A percentile compares a stretch with the other conserved stretches of the same genome.
These are phyloP conservation scores for Marcusenius ussheri DNA, from an alignment of 2,113 vertebrate genomes.

Conservation along the genomic window DNA sequence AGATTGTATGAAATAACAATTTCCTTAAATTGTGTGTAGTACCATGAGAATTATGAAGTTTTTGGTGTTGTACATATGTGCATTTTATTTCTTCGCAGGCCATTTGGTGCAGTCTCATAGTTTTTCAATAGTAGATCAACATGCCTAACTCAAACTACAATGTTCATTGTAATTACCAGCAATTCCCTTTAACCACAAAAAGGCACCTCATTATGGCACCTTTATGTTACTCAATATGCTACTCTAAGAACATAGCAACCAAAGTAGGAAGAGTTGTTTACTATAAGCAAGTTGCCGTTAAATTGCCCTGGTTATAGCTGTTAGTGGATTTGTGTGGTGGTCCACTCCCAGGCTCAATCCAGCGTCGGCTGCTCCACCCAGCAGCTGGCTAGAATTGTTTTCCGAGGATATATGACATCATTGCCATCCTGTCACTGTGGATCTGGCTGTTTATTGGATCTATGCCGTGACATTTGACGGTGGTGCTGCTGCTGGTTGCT, in stretches of 20 bases:
- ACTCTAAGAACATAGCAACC: background rate
- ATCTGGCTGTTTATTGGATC: conserved; percentile 39
- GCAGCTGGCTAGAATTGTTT: conserved; percentile 46
- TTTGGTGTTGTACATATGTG: background rate
- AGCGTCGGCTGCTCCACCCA: conserved; percentile 38
- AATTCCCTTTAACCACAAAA: background rate
- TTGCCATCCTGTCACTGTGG: conserved; percentile 30
- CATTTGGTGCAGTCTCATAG: background rate
- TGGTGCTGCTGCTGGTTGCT: background rate
- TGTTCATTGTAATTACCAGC: background rate
- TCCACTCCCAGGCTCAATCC: conserved; percentile 11
- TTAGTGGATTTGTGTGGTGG: conserved; percentile 14
- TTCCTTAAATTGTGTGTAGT: background rate
- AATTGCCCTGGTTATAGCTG: conserved; percentile 3
- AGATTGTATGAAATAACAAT: background rate
- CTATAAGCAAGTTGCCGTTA: background rate
- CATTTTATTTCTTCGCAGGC: background rate
- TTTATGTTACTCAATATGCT: background rate
- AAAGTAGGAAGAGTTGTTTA: conserved; percentile 14
- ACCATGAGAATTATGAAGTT: background rate
- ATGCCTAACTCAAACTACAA: background rate
- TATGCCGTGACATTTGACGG: background rate
- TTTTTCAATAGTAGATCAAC: background rate
- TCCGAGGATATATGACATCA: conserved; percentile 36
- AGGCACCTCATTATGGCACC: background rate